phyloP scores from a whole-genome alignment of 2,888 invertebrate genomes.

The Heliconius charithonia region DNA sequence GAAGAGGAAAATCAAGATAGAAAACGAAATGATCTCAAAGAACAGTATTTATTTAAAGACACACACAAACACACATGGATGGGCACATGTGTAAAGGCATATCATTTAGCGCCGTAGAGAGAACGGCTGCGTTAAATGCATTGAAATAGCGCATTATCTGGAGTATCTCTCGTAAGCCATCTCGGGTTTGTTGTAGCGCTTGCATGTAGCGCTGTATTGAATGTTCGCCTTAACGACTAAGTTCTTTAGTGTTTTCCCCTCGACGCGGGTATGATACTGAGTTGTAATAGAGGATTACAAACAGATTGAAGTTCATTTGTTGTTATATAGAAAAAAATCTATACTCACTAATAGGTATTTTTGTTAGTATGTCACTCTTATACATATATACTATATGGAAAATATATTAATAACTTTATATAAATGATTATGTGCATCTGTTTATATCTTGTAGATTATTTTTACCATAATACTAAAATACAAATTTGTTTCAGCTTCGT shows the following conservation, averaged over 20 bases:
- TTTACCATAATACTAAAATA: not conserved
- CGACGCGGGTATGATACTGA: not conserved
- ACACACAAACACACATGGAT: too few relatives aligned
- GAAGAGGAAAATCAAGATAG: not conserved
- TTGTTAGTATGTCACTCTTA: not conserved
- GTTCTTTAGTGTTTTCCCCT: slow-evolving; percentile 19
- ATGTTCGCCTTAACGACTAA: slow-evolving; percentile 35
- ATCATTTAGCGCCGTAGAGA: slow-evolving; percentile 11
- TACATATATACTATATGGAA: not conserved
- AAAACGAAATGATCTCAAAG: not conserved
- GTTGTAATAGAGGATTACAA: not conserved
- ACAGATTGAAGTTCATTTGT: slow-evolving; percentile 5
- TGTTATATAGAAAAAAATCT: not conserved
- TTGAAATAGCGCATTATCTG: slow-evolving; percentile 48
- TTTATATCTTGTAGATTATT: not conserved
- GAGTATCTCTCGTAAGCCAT: slow-evolving; percentile 41
- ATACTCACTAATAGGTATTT: not conserved
- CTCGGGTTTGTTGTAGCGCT: slow-evolving; percentile 30
- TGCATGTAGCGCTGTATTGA: slow-evolving; percentile 35
- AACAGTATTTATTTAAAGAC: slow-evolving; percentile 6
- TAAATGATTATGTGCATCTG: not conserved
- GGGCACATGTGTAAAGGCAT: slow-evolving; percentile 26
- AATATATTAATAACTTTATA: not conserved
- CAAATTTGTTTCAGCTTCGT: slow-evolving; percentile 69
- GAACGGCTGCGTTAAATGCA: slow-evolving; percentile 42